Percentiles rank a stretch among this genome's conserved stretches.
These are phyloP conservation scores for Sylvicola cinctus DNA, from an alignment of 2,888 invertebrate species.

Conservation along the genomic window DNA sequence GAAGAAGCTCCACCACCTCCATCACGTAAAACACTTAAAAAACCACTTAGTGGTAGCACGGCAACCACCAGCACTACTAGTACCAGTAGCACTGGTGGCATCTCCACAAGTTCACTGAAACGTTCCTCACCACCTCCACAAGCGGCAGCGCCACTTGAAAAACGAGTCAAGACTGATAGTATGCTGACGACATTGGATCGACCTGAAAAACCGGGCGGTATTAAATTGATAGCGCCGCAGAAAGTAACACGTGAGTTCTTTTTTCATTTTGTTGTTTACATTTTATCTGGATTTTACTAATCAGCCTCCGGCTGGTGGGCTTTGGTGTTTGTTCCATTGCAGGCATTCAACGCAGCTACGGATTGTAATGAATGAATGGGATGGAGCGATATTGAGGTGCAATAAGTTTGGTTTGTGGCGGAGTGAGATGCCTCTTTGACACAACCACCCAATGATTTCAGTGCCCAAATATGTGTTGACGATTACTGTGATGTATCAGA, in stretches of 20 bases:
- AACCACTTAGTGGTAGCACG: slow-evolving; percentile 19
- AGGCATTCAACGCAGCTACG: no score
- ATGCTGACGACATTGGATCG: slow-evolving; percentile 4
- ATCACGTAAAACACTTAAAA: slow-evolving; percentile 44
- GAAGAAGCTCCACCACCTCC: slow-evolving; percentile 76
- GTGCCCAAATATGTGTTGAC: no score
- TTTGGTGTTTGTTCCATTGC: no score
- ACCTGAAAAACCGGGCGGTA: slow-evolving; percentile 55
- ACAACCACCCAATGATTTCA: no score
- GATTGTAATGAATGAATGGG: no score
- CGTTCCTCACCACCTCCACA: slow-evolving; percentile 19
- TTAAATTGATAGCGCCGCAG: slow-evolving; percentile 64
- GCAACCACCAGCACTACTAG: slow-evolving; percentile 25
- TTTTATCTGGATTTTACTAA: slow-evolving; percentile 5
- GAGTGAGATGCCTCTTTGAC: no score
- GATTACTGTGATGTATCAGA: no score
- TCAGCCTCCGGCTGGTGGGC: neutral
- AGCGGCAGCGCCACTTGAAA: slow-evolving; percentile 6
- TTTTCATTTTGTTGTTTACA: no score
- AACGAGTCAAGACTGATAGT: no score
- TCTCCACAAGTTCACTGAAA: slow-evolving; percentile 9
- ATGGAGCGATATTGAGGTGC: no score
- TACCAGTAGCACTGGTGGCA: no score
- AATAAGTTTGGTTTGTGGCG: no score
- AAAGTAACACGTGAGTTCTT: slow-evolving; percentile 82